phyloP scores from a whole-genome alignment of 1,140 invertebrate species.

The Maconellicoccus hirsutus region DNA sequence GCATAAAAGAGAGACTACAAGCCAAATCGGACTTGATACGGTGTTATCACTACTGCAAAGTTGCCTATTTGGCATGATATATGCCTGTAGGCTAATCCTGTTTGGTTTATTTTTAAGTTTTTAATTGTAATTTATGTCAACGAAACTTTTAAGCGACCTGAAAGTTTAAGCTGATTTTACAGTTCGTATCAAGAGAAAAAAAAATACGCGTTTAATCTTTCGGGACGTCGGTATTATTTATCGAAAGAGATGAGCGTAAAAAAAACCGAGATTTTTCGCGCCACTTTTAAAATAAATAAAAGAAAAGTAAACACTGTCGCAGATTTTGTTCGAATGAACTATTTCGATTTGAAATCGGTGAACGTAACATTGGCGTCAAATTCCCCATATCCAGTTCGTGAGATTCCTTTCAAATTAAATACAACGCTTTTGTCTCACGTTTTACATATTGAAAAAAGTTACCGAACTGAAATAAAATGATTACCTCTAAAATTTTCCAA shows the following conservation, averaged over 20 bases:
- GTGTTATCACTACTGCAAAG: background rate
- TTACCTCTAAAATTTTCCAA: no score
- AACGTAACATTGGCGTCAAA: no score
- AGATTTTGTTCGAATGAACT: no score
- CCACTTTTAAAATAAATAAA: background rate
- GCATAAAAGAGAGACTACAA: background rate
- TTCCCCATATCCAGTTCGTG: no score
- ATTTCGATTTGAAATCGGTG: no score
- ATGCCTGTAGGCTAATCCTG: background rate
- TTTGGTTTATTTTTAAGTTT: background rate
- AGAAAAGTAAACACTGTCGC: background rate
- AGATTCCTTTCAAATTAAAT: no score
- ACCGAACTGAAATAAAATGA: no score
- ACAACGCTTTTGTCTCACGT: no score
- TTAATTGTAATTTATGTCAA: slow-evolving; percentile 6
- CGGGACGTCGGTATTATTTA: slow-evolving; percentile 1
- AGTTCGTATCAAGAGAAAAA: background rate
- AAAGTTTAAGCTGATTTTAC: slow-evolving; percentile 1
- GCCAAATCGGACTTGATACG: background rate
- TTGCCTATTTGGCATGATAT: background rate
- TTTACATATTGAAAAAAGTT: no score
- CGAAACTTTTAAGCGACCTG: background rate
- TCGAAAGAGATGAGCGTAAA: background rate
- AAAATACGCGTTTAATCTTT: background rate
- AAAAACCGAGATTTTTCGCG: background rate